phyloP scores from a whole-genome alignment of 2,797 vertebrate species.

The Pygocentrus nattereri region DNA sequence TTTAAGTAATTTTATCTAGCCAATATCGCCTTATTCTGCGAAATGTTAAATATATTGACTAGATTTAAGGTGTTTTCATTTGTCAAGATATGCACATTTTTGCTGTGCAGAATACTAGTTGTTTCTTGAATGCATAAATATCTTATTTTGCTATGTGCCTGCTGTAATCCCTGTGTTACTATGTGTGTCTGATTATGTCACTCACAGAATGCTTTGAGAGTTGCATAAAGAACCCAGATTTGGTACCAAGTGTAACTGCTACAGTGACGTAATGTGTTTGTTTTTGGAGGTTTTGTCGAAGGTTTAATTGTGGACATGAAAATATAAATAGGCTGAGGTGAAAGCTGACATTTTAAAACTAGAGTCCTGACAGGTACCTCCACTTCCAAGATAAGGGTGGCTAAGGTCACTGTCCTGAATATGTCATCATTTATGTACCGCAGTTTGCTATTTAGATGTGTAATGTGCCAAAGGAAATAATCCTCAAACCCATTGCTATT shows the following conservation, averaged over 20 bases:
- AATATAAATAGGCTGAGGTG: slow-evolving; percentile 26
- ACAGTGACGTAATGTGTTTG: slow-evolving; percentile 42
- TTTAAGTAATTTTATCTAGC: no score
- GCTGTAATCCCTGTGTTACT: slow-evolving; percentile 22
- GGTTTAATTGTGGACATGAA: slow-evolving; percentile 23
- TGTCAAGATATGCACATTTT: no score
- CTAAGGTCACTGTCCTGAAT: slow-evolving; percentile 15
- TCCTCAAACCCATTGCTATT: neutral
- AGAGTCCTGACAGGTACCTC: neutral
- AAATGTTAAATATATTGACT: no score
- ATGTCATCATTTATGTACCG: neutral
- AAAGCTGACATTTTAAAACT: slow-evolving; percentile 23
- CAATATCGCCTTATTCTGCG: no score
- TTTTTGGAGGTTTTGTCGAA: slow-evolving; percentile 25
- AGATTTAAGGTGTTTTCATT: no score
- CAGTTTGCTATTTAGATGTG: neutral
- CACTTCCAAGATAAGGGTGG: neutral
- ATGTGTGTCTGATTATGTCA: neutral
- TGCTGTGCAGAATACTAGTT: neutral
- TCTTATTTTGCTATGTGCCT: neutral
- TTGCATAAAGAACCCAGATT: slow-evolving; percentile 34
- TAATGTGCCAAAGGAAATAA: neutral
- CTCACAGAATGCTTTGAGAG: neutral
- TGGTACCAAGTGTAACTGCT: slow-evolving; percentile 19
- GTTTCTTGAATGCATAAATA: slow-evolving; percentile 12